Conservation (phyloP, 2,797 vertebrate species). For the Sebastes aleutianus region DNA sequence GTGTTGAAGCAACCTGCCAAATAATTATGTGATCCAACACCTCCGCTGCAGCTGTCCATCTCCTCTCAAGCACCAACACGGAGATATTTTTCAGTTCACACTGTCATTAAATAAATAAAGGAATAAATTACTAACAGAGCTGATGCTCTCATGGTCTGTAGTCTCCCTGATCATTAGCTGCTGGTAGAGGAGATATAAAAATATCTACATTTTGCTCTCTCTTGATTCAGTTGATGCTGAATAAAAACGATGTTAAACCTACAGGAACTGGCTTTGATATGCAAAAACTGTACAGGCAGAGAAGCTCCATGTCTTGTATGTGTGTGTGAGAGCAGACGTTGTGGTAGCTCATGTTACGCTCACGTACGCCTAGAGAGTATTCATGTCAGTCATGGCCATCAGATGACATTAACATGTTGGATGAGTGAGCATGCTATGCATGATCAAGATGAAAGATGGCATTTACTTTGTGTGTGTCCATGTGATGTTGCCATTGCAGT, state of each 20-base stretch:
- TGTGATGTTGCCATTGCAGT: not conserved
- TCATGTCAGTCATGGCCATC: conserved; percentile 43
- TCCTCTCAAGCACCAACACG: not conserved
- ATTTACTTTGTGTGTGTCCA: not conserved
- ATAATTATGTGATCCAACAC: conserved; percentile 43
- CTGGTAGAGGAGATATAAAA: not conserved
- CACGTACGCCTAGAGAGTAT: conserved; percentile 6
- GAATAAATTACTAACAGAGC: not conserved
- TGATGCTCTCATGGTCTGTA: not conserved
- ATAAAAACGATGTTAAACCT: not conserved
- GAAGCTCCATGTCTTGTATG: not conserved
- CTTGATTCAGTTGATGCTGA: not conserved
- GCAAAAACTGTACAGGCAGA: not conserved
- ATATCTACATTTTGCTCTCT: not conserved
- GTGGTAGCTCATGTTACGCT: conserved; percentile 11
- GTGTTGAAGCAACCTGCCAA: conserved; percentile 11
- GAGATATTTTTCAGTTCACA: not conserved
- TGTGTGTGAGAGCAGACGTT: not conserved
- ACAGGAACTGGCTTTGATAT: not conserved
- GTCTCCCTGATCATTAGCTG: not conserved
- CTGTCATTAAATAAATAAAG: not conserved
- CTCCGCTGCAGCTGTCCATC: conserved; percentile 51
- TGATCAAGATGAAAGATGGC: conserved; percentile 38
- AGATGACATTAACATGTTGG: conserved; percentile 25
- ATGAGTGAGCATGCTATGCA: conserved; percentile 18